These are phyloP conservation scores for Xenopus petersii DNA, from an alignment of 2,797 vertebrate species.

Conservation along the genomic window DNA sequence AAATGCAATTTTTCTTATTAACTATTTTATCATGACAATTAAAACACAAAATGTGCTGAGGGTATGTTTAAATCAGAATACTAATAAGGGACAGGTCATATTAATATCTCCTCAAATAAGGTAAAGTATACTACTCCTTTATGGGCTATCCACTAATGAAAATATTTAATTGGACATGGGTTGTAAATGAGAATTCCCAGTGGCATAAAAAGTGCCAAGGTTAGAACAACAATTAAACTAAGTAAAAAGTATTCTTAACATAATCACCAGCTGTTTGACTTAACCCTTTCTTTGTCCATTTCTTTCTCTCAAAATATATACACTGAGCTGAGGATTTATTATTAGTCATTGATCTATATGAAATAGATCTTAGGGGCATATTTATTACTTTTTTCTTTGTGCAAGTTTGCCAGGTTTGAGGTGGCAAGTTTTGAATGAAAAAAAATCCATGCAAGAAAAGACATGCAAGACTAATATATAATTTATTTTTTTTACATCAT, in stretches of 20 bases:
- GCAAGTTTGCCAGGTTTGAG: too few species aligned
- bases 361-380: too few species aligned
- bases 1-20: slow-evolving; percentile 33
- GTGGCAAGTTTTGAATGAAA: too few species aligned
- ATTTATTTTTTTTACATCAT: too few species aligned
- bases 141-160: slow-evolving; percentile 35
- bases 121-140: slow-evolving; percentile 35
- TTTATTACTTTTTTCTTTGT: too few species aligned
- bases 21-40: slow-evolving; percentile 28
- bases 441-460: too few species aligned
- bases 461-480: too few species aligned
- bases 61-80: slow-evolving; percentile 35
- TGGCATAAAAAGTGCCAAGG: slow-evolving; percentile 32
- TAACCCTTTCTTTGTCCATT: not conserved
- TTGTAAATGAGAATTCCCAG: slow-evolving; percentile 34
- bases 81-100: slow-evolving; percentile 27
- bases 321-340: too few species aligned
- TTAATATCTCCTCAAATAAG: slow-evolving; percentile 37
- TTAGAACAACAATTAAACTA: slow-evolving; percentile 32
- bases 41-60: slow-evolving; percentile 34
- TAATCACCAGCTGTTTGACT: not conserved
- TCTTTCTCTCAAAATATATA: too few species aligned
- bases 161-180: slow-evolving; percentile 41
- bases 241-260: not conserved
- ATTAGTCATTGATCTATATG: too few species aligned